These are phyloP conservation scores for Eupithecia pulchellata DNA, from an alignment of 2,888 invertebrate genomes.

Conservation along the genomic window DNA sequence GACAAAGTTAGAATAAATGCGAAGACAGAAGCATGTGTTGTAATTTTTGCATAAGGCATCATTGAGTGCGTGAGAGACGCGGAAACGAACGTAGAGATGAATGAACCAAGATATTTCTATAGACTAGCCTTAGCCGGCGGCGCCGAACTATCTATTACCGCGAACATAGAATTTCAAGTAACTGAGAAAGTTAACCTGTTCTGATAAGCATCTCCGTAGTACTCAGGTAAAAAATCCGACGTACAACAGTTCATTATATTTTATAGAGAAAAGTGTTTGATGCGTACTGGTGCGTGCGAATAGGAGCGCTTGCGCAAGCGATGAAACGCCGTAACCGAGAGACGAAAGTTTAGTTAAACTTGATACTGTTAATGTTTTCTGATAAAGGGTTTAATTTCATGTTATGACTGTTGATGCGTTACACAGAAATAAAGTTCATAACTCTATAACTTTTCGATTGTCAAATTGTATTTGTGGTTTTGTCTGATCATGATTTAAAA, in stretches of 20 bases:
- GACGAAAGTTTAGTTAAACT: conserved; percentile 46
- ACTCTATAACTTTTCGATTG: not conserved
- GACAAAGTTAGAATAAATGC: conserved; percentile 50
- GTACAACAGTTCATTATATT: not conserved
- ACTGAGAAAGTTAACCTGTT: conserved; percentile 17
- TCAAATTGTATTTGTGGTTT: not conserved
- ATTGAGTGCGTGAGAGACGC: conserved; percentile 55
- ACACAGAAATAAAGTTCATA: not conserved
- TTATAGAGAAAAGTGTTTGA: conserved; percentile 3
- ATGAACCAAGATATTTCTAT: conserved; percentile 42
- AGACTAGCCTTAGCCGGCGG: conserved; percentile 15
- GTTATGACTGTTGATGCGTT: conserved; percentile 1
- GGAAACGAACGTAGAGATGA: conserved; percentile 49
- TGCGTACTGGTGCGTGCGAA: conserved; percentile 67
- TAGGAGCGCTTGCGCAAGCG: conserved; percentile 76
- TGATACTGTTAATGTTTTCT: conserved; percentile 14
- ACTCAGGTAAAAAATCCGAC: not conserved
- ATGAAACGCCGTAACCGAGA: conserved; percentile 44
- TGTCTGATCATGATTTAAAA: not conserved
- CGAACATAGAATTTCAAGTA: conserved; percentile 14
- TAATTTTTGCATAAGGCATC: conserved; percentile 70
- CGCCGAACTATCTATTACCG: conserved; percentile 13
- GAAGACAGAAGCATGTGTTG: conserved; percentile 49
- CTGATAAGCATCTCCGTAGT: conserved; percentile 34
- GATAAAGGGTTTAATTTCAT: conserved; percentile 1